Conservation (phyloP, 2,113 vertebrate species). For the Malurus elegans region DNA sequence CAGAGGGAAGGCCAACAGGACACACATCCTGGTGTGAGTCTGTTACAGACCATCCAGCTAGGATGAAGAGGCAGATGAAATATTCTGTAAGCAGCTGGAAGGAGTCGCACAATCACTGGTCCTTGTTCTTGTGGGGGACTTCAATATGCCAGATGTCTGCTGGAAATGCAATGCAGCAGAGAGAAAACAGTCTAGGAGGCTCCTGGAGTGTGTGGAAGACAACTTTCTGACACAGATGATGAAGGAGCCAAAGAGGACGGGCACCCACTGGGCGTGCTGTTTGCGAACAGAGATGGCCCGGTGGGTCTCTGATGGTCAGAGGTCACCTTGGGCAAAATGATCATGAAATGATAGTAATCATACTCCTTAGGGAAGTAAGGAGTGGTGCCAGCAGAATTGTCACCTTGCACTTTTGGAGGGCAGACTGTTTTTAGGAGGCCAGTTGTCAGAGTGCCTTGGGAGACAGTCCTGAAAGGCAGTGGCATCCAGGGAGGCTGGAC, state of each 20-base stretch:
- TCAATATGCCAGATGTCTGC: background rate
- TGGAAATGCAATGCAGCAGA: background rate
- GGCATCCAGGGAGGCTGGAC: background rate
- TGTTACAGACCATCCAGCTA: background rate
- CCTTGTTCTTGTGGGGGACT: background rate
- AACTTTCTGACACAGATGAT: background rate
- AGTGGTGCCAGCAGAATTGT: background rate
- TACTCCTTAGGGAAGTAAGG: background rate
- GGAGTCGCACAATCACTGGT: background rate
- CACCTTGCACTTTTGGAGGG: background rate
- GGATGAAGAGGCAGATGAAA: background rate
- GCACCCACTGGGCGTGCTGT: too few species aligned
- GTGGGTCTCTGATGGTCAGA: background rate
- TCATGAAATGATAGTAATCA: fast-evolving
- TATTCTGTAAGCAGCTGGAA: background rate
- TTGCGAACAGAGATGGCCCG: background rate
- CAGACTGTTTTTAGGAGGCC: background rate
- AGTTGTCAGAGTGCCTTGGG: background rate
- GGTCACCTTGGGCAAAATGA: background rate
- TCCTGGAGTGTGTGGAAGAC: background rate
- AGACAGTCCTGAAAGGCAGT: background rate
- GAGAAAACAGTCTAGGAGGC: background rate
- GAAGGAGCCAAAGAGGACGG: background rate
- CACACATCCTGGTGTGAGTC: background rate
- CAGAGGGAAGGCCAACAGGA: background rate